Conservation (phyloP, 2,888 invertebrate genomes). For the Chloromyia formosa region DNA sequence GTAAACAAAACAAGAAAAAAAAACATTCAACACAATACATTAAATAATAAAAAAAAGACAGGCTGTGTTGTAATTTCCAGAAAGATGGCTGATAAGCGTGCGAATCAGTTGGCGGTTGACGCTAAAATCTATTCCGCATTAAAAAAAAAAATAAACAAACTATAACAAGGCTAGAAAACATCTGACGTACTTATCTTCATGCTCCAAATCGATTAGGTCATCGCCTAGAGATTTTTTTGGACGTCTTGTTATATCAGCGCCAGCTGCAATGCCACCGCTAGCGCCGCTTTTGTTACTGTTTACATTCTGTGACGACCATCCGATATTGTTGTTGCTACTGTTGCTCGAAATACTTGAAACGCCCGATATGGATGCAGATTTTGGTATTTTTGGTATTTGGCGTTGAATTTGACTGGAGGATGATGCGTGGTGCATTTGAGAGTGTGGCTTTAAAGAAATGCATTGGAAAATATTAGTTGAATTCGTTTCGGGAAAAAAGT, state of each 20-base stretch:
- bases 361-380: constrained; percentile 52
- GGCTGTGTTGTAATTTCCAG: background rate
- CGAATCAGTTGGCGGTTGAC: background rate
- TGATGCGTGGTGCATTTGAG: constrained; percentile 29
- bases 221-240: constrained; percentile 49
- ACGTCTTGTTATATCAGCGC: constrained; percentile 34
- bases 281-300: background rate
- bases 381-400: constrained; percentile 46
- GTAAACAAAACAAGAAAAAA: constrained; percentile 46
- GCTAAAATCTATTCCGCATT: background rate
- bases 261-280: background rate
- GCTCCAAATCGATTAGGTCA: constrained; percentile 61
- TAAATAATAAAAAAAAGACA: background rate
- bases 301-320: background rate
- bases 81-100: background rate
- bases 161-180: too few species aligned
- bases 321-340: background rate
- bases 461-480: background rate
- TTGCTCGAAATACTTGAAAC: constrained; percentile 45
- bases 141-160: background rate
- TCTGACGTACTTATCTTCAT: constrained; percentile 60
- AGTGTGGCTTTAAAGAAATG: constrained; percentile 27
- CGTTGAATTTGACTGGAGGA: constrained; percentile 5
- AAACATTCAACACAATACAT: background rate
- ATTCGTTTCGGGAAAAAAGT: background rate